Evolutionary conservation across 37 sponge, comb jelly and placozoan species (phyloP), one percentile per base, ranked within the genome.

Genomic region (Chondrosia reniformis): DNA sequence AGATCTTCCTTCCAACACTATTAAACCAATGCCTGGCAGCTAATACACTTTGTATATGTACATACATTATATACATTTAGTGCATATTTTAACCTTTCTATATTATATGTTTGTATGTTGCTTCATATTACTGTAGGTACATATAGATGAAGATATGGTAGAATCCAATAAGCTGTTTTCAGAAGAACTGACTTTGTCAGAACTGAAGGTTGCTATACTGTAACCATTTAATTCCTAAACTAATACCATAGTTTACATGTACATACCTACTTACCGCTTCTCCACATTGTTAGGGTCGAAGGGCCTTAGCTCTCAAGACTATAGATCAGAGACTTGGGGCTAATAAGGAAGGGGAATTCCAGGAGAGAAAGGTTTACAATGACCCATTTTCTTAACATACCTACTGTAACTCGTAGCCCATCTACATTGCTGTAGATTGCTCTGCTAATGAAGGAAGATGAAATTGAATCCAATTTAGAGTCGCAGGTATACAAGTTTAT

Each of bases 351-450:
- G 90, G 90, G 24, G 79, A 82, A 36, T 82, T 84, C 22, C 75
- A 89, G 32, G 90, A 89, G 56, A 81, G 46, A 43, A 89, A 89
- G 81, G 82, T 85, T n/a, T n/a, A n/a, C n/a, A n/a, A n/a, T n/a
- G n/a, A n/a, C n/a, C n/a, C n/a, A n/a, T n/a, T n/a, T 22, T n/a
- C n/a, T n/a, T n/a, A n/a, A n/a, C n/a, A n/a, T n/a, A n/a, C n/a
- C n/a, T n/a, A n/a, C n/a, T n/a, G n/a, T n/a, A n/a, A n/a, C n/a
- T n/a, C n/a, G n/a, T n/a, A n/a, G n/a, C n/a, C n/a, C n/a, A n/a
- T n/a, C n/a, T n/a, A n/a, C n/a, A n/a, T n/a, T n/a, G 52, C 15
- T 49, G 15, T 49, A 84, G 85, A 28, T 81, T 61, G 69, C 88
- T 52, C 79, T 92, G 0, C 56, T 92, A 32, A 57, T 79, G 0